Evolutionary conservation across 2,888 invertebrate genomes (phyloP).

Genomic region (Drosophila setosimentum): DNA sequence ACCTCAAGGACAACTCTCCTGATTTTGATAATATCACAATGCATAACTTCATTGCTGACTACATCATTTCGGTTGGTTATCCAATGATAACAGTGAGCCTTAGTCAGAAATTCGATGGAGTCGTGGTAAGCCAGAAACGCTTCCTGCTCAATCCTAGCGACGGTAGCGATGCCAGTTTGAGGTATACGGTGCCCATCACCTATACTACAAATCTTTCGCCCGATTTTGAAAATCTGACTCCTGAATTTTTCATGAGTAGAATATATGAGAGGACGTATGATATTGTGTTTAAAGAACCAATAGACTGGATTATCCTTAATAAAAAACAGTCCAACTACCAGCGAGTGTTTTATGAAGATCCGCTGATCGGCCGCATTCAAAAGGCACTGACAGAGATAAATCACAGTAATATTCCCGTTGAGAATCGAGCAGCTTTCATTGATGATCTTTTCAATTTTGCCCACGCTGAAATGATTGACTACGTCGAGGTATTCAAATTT

Average conservation of each 20-base stretch:
- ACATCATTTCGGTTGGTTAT: conserved; percentile 89
- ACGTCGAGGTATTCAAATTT: conserved; percentile 86
- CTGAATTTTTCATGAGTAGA: conserved; percentile 63
- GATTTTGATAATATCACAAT: conserved; percentile 74
- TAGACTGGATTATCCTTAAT: conserved; percentile 82
- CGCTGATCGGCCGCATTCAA: conserved; percentile 86
- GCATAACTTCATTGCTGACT: conserved; percentile 85
- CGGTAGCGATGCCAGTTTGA: conserved; percentile 57
- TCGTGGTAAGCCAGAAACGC: conserved; percentile 66
- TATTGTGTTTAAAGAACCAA: conserved; percentile 22
- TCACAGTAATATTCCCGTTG: conserved; percentile 69
- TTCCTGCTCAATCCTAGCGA: conserved; percentile 67
- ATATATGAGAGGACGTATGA: neutral
- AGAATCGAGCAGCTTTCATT: conserved; percentile 91
- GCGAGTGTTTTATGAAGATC: conserved; percentile 89
- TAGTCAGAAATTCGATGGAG: conserved; percentile 3
- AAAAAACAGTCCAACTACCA: conserved; percentile 85
- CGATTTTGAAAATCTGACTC: conserved; percentile 69
- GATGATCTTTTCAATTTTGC: conserved; percentile 90
- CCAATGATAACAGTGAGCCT: conserved; percentile 87
- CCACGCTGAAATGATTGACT: conserved; percentile 78
- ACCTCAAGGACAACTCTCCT: conserved; percentile 83
- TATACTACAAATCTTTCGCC: conserved; percentile 63
- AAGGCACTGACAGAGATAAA: conserved; percentile 50
- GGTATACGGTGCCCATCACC: conserved; percentile 80